Percentiles rank a stretch among this genome's conserved stretches.
Conservation (phyloP, 1,140 invertebrate genomes). For the Zeugodacus cucurbitae region DNA sequence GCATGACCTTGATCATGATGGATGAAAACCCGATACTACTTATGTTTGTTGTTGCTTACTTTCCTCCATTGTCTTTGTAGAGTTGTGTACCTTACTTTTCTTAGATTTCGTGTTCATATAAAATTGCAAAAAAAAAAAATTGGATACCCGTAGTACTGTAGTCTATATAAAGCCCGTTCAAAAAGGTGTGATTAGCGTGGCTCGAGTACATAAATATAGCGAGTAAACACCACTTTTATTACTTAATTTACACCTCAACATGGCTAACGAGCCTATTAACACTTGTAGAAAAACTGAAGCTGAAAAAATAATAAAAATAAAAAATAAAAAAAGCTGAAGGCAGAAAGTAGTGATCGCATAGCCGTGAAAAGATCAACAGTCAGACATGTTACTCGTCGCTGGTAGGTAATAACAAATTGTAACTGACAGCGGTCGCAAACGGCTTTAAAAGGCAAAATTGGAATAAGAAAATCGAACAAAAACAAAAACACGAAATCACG, state of each 20-base stretch:
- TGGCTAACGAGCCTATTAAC: neutral
- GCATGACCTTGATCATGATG: no score
- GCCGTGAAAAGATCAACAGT: neutral
- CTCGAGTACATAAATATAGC: neutral
- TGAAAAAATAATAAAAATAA: neutral
- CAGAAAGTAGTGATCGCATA: neutral
- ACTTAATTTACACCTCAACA: slow-evolving; percentile 8
- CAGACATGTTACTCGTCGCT: neutral
- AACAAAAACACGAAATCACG: neutral
- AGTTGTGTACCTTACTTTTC: no score
- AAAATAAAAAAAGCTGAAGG: neutral
- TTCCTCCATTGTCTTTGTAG: no score
- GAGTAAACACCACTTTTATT: neutral
- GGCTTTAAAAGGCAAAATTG: neutral
- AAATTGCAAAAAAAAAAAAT: no score
- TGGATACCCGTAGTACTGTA: no score
- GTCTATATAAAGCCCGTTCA: no score
- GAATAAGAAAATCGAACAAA: neutral
- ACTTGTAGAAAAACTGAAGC: neutral
- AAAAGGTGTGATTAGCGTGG: no score
- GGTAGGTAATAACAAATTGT: neutral
- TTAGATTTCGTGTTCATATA: no score
- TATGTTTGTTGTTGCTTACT: no score
- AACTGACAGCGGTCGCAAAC: no score
- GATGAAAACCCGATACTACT: no score